Evolutionary conservation across 2,113 vertebrate species (phyloP), one percentile per base, ranked within the genome.

Genomic region (Neomonachus schauinslandi): DNA sequence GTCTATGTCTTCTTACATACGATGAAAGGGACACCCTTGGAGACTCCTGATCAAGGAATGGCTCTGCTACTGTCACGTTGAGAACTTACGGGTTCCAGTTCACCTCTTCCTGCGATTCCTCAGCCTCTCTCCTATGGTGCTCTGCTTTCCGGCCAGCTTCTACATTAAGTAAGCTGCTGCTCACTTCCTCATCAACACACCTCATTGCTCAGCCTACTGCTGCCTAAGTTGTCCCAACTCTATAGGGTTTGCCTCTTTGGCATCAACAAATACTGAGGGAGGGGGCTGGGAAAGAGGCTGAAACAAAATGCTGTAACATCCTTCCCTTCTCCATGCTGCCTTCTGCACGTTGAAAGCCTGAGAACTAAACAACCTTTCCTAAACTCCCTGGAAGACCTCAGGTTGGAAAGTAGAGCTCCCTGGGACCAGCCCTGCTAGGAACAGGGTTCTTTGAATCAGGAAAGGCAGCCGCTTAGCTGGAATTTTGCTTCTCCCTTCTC

Each of bases 61-160:
- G 99, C 99, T 81, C 99, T 99, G 5, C 98, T 99, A 36, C 99
- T 99, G 74, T 99, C 99, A 13, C 99, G 99, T 96, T 99, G 99
- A 99, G 99, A 99, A 97, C 99, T 99, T 98, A 99, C 98, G 99
- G 99, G 0, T 97, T 99, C 26, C 99, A 99, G 95, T 99, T 99
- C 98, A 99, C 99, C 0, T 99, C 99, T 1, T 99, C 99, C 0
- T 99, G 99, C 92, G 99, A 97, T 99, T 99, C 98, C 99, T 99
- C 97, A 99, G 99, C 95, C 99, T 99, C 98, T 99, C 99, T n/a
- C 99, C 99, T 0, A 99, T 99, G 31, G 98, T 99, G 92, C 99
- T 99, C 98, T 99, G 99, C 86, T 99, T 99, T 72, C 99, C 99
- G 82, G 99, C 99, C 98, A 99, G 99, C 98, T 99, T 99, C 98